These are phyloP conservation scores for Nomada ferruginata DNA, from an alignment of 2,888 invertebrate species.

Conservation along the genomic window DNA sequence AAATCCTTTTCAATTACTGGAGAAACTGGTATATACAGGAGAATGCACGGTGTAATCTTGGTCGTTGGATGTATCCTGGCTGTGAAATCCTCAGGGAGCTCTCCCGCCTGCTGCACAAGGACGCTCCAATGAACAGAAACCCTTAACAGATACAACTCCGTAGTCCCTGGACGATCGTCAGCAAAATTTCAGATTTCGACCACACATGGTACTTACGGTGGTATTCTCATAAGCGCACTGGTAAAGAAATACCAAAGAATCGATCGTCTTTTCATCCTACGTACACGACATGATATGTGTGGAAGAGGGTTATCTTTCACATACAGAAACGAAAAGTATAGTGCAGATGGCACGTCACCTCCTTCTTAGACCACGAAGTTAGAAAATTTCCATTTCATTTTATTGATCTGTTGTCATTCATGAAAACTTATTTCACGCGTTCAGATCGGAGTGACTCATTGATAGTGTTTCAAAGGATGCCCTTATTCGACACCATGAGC, in stretches of 20 bases:
- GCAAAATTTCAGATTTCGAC: constrained; percentile 80
- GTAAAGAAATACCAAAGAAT: constrained; percentile 12
- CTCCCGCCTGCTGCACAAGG: constrained; percentile 72
- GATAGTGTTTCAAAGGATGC: no score
- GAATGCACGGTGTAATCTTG: constrained; percentile 76
- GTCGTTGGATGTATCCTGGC: constrained; percentile 70
- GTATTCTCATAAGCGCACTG: constrained; percentile 14
- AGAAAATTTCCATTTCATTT: no score
- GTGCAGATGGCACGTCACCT: background rate
- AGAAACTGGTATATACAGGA: constrained; percentile 66
- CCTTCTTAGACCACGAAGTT: background rate
- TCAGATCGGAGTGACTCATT: no score
- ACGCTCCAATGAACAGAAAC: constrained; percentile 80
- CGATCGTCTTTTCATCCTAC: constrained; percentile 24
- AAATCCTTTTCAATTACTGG: constrained; percentile 80
- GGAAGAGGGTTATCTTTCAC: background rate
- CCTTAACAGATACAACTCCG: constrained; percentile 76
- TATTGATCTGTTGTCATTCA: no score
- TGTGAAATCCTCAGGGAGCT: constrained; percentile 79
- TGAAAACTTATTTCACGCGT: no score
- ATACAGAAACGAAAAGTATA: no score
- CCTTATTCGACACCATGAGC: no score
- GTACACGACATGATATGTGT: background rate
- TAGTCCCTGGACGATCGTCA: constrained; percentile 81
- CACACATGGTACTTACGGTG: constrained; percentile 75